Evolutionary conservation across 2,797 vertebrate species (phyloP).

Genomic region (Fundulus diaphanus): DNA sequence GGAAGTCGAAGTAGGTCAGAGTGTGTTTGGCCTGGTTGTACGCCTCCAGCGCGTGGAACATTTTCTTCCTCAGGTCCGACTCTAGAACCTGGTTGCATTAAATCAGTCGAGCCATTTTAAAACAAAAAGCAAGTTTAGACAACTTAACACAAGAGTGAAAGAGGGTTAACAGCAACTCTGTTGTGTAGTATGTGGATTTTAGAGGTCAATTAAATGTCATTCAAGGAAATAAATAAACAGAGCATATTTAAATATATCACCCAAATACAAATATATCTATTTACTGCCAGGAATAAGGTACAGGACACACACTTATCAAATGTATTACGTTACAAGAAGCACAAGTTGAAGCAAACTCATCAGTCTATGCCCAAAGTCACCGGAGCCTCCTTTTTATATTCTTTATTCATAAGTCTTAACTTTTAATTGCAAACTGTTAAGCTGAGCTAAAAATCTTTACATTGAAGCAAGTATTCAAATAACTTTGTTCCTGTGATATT

Average conservation of each 20-base stretch:
- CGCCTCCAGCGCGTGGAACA: slow-evolving; percentile 88
- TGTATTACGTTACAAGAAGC: not conserved
- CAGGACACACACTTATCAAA: not conserved
- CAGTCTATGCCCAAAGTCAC: no score
- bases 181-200: not conserved
- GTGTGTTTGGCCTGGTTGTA: slow-evolving; percentile 87
- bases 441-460: no score
- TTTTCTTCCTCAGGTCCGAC: slow-evolving; percentile 89
- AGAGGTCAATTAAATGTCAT: not conserved
- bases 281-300: not conserved
- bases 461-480: no score
- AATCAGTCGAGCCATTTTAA: slow-evolving; percentile 5
- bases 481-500: no score
- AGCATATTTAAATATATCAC: not conserved
- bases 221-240: not conserved
- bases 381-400: not conserved
- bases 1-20: slow-evolving; percentile 88
- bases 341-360: not conserved
- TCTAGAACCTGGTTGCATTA: slow-evolving; percentile 85
- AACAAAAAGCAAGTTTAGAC: not conserved
- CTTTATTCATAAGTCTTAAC: not conserved
- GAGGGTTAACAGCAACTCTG: not conserved
- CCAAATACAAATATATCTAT: no score
- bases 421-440: no score
- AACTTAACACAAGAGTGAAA: not conserved